phyloP scores from a whole-genome alignment of 2,113 vertebrate genomes.

The Ictidomys tridecemlineatus region DNA sequence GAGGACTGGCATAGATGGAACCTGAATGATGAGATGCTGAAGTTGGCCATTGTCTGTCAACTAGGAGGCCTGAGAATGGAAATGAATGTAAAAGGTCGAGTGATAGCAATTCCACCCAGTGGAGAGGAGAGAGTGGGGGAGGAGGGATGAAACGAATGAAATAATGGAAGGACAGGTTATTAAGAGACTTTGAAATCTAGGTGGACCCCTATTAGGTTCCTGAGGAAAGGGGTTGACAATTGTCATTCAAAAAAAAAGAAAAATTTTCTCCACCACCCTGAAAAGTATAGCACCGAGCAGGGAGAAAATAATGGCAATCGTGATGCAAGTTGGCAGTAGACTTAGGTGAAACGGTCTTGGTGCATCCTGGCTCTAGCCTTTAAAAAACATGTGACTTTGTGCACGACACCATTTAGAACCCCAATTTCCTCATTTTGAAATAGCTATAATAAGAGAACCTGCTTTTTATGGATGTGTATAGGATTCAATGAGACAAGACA shows the following conservation, averaged over 20 bases:
- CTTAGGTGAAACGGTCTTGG: background rate
- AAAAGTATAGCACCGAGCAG: background rate
- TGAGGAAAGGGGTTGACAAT: background rate
- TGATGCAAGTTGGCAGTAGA: background rate
- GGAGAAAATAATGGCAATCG: background rate
- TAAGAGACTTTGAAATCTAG: constrained; percentile 24
- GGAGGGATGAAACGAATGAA: background rate
- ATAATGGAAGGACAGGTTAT: background rate
- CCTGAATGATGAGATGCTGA: background rate
- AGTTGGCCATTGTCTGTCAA: background rate
- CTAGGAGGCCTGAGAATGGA: background rate
- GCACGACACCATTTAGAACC: background rate
- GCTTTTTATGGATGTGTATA: background rate
- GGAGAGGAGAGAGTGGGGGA: background rate
- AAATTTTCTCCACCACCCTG: background rate
- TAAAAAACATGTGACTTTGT: background rate
- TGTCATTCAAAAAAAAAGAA: background rate
- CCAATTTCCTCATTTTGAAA: constrained; percentile 21
- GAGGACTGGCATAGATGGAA: background rate
- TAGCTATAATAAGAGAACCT: background rate
- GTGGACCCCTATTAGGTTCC: background rate
- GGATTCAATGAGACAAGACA: background rate
- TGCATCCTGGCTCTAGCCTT: background rate
- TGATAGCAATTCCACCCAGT: background rate
- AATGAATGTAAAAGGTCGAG: background rate